Percentiles rank a stretch among this genome's conserved stretches.
Conservation (phyloP, 2,797 vertebrate species). For the Diplodus sargus region DNA sequence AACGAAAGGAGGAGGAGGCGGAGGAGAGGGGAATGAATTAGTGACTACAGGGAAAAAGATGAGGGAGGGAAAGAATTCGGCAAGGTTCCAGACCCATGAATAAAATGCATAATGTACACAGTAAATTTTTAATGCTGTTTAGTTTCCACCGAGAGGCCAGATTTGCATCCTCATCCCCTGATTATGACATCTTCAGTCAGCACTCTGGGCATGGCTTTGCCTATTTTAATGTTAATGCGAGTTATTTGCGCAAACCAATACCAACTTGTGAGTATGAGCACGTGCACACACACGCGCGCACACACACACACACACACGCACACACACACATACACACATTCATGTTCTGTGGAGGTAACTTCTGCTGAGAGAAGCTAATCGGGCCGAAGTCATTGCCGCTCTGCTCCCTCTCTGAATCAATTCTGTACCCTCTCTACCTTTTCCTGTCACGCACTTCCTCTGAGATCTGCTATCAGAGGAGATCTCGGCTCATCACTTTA, state of each 20-base stretch:
- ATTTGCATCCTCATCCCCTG: slow-evolving; percentile 77
- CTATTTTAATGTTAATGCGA: slow-evolving; percentile 70
- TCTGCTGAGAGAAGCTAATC: slow-evolving; percentile 59
- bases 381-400: slow-evolving; percentile 37
- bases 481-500: slow-evolving; percentile 54
- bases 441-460: slow-evolving; percentile 45
- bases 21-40: slow-evolving; percentile 34
- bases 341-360: slow-evolving; percentile 34
- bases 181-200: slow-evolving; percentile 73
- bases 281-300: background rate
- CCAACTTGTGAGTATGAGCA: slow-evolving; percentile 16
- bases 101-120: slow-evolving; percentile 70
- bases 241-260: slow-evolving; percentile 57
- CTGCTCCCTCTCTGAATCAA: slow-evolving; percentile 39
- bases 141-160: slow-evolving; percentile 68
- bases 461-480: slow-evolving; percentile 50
- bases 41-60: slow-evolving; percentile 27
- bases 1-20: slow-evolving; percentile 21
- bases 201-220: slow-evolving; percentile 62
- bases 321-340: slow-evolving; percentile 12
- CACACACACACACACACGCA: slow-evolving; percentile 6
- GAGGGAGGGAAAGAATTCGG: slow-evolving; percentile 42
- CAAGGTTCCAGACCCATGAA: slow-evolving; percentile 65
- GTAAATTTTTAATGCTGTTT: slow-evolving; percentile 74
- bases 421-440: slow-evolving; percentile 41